Percentiles rank a stretch among this genome's conserved stretches.
phyloP scores from a whole-genome alignment of 2,113 vertebrate genomes.

The Anoplopoma fimbria region DNA sequence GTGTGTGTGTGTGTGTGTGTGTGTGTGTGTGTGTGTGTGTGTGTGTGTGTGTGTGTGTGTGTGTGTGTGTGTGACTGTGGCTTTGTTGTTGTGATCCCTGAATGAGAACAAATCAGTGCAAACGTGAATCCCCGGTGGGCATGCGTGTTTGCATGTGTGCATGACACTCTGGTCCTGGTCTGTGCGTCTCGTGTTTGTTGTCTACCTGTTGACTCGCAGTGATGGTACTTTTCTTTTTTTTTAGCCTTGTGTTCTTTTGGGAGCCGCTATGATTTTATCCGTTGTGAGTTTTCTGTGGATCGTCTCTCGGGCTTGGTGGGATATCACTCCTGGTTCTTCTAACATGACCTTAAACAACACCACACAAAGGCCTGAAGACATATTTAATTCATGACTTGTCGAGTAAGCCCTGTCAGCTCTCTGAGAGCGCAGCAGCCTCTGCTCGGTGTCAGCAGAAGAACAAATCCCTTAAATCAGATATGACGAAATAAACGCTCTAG shows the following conservation, averaged over 20 bases:
- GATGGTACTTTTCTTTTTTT: slow-evolving; percentile 1
- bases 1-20: slow-evolving; percentile 7
- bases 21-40: slow-evolving; percentile 8
- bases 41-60: slow-evolving; percentile 9
- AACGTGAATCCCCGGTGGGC: slow-evolving; percentile 31
- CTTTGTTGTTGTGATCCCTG: not conserved
- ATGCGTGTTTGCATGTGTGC: slow-evolving; percentile 71
- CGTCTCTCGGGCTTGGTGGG: not conserved
- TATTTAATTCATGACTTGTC: slow-evolving; percentile 62
- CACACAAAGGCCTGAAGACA: slow-evolving; percentile 32
- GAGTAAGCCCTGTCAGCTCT: slow-evolving; percentile 35
- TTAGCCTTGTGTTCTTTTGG: slow-evolving; percentile 56
- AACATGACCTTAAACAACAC: slow-evolving; percentile 57
- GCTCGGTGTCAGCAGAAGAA: not conserved
- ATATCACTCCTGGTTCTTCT: slow-evolving; percentile 23
- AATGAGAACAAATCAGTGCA: not conserved
- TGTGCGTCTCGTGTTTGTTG: slow-evolving; percentile 25
- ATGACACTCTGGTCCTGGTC: slow-evolving; percentile 22
- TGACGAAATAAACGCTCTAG: not conserved
- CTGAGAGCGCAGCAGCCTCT: not conserved
- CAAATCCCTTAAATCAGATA: slow-evolving; percentile 20
- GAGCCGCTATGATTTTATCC: slow-evolving; percentile 35
- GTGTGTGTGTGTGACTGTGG: not conserved
- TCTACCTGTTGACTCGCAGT: slow-evolving; percentile 12
- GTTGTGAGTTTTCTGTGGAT: slow-evolving; percentile 31